Evolutionary conservation across 2,888 invertebrate species (phyloP).

Genomic region (Yponomeuta sedellus): DNA sequence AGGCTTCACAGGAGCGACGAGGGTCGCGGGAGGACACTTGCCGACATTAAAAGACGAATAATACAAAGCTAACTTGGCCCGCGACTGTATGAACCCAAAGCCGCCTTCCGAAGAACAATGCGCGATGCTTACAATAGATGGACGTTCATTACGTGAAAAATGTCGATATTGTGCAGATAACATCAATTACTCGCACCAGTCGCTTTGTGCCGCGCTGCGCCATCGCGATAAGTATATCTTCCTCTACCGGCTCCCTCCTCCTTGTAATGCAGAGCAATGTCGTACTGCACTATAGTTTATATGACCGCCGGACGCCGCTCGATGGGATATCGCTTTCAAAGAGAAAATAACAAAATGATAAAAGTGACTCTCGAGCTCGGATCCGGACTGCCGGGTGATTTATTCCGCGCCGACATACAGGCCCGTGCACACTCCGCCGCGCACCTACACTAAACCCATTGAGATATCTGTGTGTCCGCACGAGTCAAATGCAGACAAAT

Average conservation of each 20-base stretch:
- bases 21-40: background rate
- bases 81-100: background rate
- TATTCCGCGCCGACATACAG: background rate
- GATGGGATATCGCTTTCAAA: constrained; percentile 1
- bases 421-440: background rate
- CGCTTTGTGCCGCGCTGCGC: background rate
- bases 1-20: background rate
- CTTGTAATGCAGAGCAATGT: background rate
- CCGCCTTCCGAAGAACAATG: background rate
- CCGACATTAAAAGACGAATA: background rate
- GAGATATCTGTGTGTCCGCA: background rate
- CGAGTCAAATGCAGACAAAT: background rate
- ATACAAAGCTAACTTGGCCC: background rate
- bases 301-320: background rate
- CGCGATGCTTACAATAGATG: background rate
- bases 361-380: background rate
- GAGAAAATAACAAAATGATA: constrained; percentile 1
- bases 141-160: constrained; percentile 29
- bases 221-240: constrained; percentile 6
- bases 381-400: background rate
- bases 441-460: background rate
- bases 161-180: constrained; percentile 34
- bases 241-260: background rate
- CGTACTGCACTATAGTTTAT: background rate
- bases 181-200: constrained; percentile 33